A percentile compares a stretch with the other conserved stretches of the same genome.
Evolutionary conservation across 1,140 invertebrate species (phyloP).

Genomic region (Dreissena rostriformis): DNA sequence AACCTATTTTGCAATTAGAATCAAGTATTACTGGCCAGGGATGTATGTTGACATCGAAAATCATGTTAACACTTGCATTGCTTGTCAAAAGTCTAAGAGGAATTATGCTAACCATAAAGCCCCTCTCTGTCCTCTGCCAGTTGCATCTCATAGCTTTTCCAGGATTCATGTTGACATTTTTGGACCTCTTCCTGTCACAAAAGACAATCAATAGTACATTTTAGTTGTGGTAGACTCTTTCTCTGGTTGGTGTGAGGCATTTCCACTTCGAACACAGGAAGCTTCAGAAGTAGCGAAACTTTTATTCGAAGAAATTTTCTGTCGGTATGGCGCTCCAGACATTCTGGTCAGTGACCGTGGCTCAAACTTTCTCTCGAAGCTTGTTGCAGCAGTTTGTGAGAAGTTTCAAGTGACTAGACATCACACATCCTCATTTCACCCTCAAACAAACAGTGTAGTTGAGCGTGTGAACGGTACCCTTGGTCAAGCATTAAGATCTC

Average conservation of each 20-base stretch:
- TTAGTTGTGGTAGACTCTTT: slow-evolving; percentile 60
- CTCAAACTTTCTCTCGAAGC: slow-evolving; percentile 59
- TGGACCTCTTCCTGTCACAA: slow-evolving; percentile 54
- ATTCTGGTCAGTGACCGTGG: slow-evolving; percentile 56
- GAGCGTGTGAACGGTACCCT: slow-evolving; percentile 45
- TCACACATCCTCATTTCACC: slow-evolving; percentile 61
- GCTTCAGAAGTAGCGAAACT: slow-evolving; percentile 42
- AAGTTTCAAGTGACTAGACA: slow-evolving; percentile 61
- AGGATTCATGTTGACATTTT: slow-evolving; percentile 64
- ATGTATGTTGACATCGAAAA: slow-evolving; percentile 56
- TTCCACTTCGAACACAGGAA: slow-evolving; percentile 38
- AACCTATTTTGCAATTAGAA: too few relatives aligned
- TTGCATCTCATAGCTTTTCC: slow-evolving; percentile 55
- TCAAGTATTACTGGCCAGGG: slow-evolving; percentile 58
- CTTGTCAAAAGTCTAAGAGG: slow-evolving; percentile 49
- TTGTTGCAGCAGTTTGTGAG: slow-evolving; percentile 62
- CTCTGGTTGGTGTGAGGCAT: slow-evolving; percentile 56
- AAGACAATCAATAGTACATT: slow-evolving; percentile 57
- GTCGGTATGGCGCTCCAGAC: slow-evolving; percentile 51
- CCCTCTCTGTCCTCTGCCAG: slow-evolving; percentile 46
- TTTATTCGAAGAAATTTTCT: slow-evolving; percentile 57
- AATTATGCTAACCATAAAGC: slow-evolving; percentile 11
- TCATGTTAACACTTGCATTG: slow-evolving; percentile 45
- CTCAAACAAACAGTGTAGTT: slow-evolving; percentile 60
- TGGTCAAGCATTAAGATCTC: slow-evolving; percentile 33